Evolutionary conservation across 2,888 invertebrate genomes (phyloP), one percentile per base, ranked within the genome.

Genomic region (Notodonta ziczac): DNA sequence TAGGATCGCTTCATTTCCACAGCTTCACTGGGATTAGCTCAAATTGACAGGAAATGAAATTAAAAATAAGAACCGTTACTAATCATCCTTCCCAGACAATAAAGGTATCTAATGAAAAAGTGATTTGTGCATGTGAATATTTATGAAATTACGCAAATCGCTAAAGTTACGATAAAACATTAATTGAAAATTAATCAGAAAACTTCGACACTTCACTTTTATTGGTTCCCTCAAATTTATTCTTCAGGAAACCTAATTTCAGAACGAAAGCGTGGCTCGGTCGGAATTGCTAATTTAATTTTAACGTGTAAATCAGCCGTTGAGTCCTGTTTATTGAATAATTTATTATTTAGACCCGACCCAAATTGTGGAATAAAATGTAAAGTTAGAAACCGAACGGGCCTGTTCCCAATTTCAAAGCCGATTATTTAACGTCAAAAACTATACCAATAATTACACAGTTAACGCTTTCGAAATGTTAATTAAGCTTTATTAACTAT

Each of bases 271-370:
- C 69, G 70, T 57, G 64, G 58, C 58, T 72, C 62, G 70, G 71
- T 67, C 59, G 69, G 77, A 71, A 77, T 77, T 67, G 66, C 74
- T 72, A 76, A 77, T 77, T 77, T 72, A 72, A 77, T 77, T 77
- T 77, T 73, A 77, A 76, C 74, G 74, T 77, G 73, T 72, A 77
- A 77, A 77, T 70, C 77, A 69, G 69, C 63, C 74, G 66, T 72
- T 77, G 73, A 72, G 66, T 65, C 66, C 62, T 74, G 74, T 72
- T 76, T 76, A 77, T 76, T 77, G 76, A 77, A 77, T 77, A 77
- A 77, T 72, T 76, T 73, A 74, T 76, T 74, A 77, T 77, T 74
- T 73, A 66, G 67, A 63, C 67, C 24, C 40, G 10, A 7, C 40
- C 44, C 5, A 44, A 56, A 44, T 52, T 16, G 39, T 35, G 13